Evolutionary conservation across 1,140 invertebrate species (phyloP), one percentile per base, ranked within the genome.

Genomic region (Heliconius eleuchia): DNA sequence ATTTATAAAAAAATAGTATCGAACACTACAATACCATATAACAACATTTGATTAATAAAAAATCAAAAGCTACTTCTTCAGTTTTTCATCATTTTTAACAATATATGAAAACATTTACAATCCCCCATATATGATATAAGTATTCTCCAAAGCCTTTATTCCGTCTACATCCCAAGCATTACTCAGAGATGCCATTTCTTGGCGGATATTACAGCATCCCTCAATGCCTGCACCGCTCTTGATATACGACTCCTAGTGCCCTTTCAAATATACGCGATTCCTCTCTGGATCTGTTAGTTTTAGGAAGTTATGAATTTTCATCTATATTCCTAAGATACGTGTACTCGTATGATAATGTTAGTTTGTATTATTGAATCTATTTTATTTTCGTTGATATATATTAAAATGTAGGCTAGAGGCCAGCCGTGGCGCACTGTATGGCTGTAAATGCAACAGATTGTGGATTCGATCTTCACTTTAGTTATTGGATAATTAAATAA

Each of bases 131-230:
- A 66, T 66, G 60, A 66, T 30, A 66, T 66, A 30, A 66, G 27
- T 66, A 66, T 66, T 66, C 60, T 66, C 37, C 79, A 74, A 66
- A 79, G 60, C 71, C 71, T 77, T 77, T 77, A 80, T 76, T 73
- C 79, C 73, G 71, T 77, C 71, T 76, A 80, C 79, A 80, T 80
- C 79, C 75, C 77, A 76, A 60, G 73, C 82, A 83, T 79, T 79
- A 76, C 72, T 83, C 82, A 77, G 75, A 66, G 71, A 77, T 76
- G 76, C 80, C 70, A 83, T 81, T 83, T 78, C 82, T 79, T 77
- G 78, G 77, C 82, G 82, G 82, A 83, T 83, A 83, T 83, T 83
- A 83, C 80, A 81, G 82, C 75, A 83, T 83, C 82, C 80, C 79
- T 83, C 82, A 83, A 79, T 83, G 80, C 80, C 77, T 81, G 77